Evolutionary conservation across 2,797 vertebrate genomes (phyloP), one percentile per base, ranked within the genome.

Genomic region (Cryptoprocta ferox): DNA sequence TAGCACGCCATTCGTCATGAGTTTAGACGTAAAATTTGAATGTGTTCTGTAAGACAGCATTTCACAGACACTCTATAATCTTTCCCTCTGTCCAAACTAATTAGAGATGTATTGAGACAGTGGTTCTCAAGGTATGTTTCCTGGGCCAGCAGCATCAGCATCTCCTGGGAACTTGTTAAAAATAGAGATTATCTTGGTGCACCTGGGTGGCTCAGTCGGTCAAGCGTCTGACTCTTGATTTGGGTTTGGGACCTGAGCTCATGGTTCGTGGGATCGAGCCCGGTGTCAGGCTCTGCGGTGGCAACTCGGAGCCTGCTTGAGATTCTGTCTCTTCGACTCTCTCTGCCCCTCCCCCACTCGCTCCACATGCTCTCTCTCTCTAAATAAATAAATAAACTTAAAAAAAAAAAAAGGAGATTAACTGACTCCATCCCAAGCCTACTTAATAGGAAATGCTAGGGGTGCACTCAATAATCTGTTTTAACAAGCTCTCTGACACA

Each of bases 21-120:
- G 39, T 45, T 73, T 37, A 83, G 39, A 65, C 83, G 65, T 81
- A 83, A 88, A 96, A 91, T 83, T 32, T 93, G 59, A 78, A 83
- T 28, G 13, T 66, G n/a, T 83, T 85, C 85, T 16, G 10, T 37
- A 89, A 86, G 35, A 56, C 37, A 71, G 28, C 10, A 53, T 84
- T 83, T 90, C 71, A 81, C n/a, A 35, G 24, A 89, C 4, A 32
- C 19, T 32, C 18, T 53, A 19, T 30, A 42, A 79, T 79, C 59
- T 85, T 61, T 66, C n/a, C 66, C 13, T 24, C 78, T n/a, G 37
- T 79, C 26, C 79, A 28, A 18, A 68, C 9, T 50, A 50, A 16
- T 16, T 68, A 50, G 35, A 70, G 32, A 35, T 70, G 5, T 48
- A 61, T 68, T 71, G 37, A 86, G 89, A 53, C 32, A 32, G 15